These are phyloP conservation scores for Pristionchus fissidentatus DNA, from an alignment of 2,888 invertebrate species.

Conservation along the genomic window DNA sequence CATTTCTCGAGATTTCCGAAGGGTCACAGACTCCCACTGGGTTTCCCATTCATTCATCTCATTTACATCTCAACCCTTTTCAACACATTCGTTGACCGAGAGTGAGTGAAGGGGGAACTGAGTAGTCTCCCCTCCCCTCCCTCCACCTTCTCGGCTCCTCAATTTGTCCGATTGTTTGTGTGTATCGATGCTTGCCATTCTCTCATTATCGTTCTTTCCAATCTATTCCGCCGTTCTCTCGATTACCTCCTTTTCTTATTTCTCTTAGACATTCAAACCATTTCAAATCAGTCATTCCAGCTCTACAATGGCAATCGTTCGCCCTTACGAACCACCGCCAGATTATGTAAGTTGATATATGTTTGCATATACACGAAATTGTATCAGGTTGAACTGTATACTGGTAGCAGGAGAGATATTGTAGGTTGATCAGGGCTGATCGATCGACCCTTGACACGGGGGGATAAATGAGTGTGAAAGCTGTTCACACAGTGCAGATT, in stretches of 20 bases:
- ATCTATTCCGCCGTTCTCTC: constrained; percentile 9
- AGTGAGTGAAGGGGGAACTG: background rate
- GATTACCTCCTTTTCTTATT: background rate
- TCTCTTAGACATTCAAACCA: background rate
- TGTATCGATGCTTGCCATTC: constrained; percentile 10
- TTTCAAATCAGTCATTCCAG: constrained; percentile 12
- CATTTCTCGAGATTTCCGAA: background rate
- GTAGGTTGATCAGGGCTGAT: background rate
- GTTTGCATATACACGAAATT: background rate
- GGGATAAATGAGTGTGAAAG: background rate
- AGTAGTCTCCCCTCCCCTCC: background rate
- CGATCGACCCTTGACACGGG: constrained; percentile 15
- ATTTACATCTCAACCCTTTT: constrained; percentile 38
- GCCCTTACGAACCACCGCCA: constrained; percentile 64
- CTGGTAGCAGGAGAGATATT: background rate
- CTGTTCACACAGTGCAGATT: constrained; percentile 27
- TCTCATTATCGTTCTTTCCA: constrained; percentile 10
- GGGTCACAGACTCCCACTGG: constrained; percentile 2
- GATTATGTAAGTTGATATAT: constrained; percentile 61
- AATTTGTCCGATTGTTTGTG: background rate
- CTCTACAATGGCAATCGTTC: constrained; percentile 14
- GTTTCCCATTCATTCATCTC: constrained; percentile 29
- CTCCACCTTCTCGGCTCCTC: background rate
- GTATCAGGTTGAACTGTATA: too few relatives aligned
- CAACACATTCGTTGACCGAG: background rate